Evolutionary conservation across 2,888 invertebrate species (phyloP), one percentile per base, ranked within the genome.

Genomic region (Lordiphosa fenestrarum): DNA sequence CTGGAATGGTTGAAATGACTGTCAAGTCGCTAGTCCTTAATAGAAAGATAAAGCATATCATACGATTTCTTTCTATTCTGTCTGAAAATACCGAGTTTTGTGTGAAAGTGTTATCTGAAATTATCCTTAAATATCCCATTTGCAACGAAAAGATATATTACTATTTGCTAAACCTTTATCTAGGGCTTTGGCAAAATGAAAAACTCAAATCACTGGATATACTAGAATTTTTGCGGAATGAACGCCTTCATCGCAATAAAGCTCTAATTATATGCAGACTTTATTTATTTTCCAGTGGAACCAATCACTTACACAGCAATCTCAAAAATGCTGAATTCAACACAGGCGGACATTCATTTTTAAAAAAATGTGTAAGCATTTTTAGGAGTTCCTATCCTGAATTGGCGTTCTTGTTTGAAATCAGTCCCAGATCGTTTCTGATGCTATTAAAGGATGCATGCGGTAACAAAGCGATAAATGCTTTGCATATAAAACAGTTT

Each of bases 41-140:
- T 1, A 6, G 55, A 4, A 49, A 61, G 47, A 56, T 65, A 5
- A 51, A 58, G 44, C 48, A 71, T 30, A 56, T 74, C 6, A 39
- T 69, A 4, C 38, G 48, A 6, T 77, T 81, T 37, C 39, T 77
- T 54, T 51, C 48, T 6, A 60, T 81, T 39, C 57, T 71, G n/a
- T 49, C 58, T 0, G 47, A 63, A 13, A 4, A 66, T 15, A 25
- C 41, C 0, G 66, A 77, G 21, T 61, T 71, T 51, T 66, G 66
- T 46, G 44, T 40, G 6, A 44, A 49, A 0, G 19, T 71, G 10
- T 46, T 76, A 39, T 19, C 42, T 4, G 47, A 62, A 6, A 47
- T 60, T n/a, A 53, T 69, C 7, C 30, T 50, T 9, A 21, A 35
- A 3, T 35, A 21, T 55, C 36, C 59, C 1, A n/a, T 12, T 1